These are phyloP conservation scores for Eidolon dupreanum DNA, from an alignment of 2,797 vertebrate species.

Conservation along the genomic window DNA sequence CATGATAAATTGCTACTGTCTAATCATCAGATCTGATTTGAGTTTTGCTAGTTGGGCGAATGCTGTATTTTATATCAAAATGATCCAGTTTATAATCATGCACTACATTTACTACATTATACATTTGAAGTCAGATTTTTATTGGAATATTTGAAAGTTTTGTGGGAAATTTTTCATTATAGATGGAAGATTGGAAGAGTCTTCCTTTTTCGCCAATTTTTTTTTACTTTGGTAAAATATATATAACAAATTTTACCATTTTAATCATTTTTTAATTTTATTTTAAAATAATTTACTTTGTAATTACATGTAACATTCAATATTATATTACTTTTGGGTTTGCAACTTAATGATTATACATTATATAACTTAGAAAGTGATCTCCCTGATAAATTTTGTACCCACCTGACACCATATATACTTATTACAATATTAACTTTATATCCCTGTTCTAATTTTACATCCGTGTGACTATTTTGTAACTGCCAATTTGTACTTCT, in stretches of 20 bases:
- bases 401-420: neutral
- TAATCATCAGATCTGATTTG: neutral
- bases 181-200: neutral
- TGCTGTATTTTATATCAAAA: neutral
- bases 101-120: neutral
- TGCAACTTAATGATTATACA: neutral
- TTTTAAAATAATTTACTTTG: neutral
- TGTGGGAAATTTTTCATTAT: neutral
- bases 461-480: neutral
- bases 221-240: neutral
- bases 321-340: neutral
- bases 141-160: neutral
- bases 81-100: neutral
- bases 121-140: conserved; percentile 38
- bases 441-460: neutral
- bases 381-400: neutral
- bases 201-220: neutral
- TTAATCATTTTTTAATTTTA: neutral
- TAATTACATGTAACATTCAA: neutral
- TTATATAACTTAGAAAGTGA: neutral
- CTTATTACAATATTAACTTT: neutral
- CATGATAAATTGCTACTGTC: too few species aligned
- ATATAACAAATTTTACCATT: neutral
- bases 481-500: neutral
- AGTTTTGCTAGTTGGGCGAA: neutral